Base-by-base conservation (phyloP, 2,797 vertebrate genomes). In the Borostomias antarcticus region DNA sequence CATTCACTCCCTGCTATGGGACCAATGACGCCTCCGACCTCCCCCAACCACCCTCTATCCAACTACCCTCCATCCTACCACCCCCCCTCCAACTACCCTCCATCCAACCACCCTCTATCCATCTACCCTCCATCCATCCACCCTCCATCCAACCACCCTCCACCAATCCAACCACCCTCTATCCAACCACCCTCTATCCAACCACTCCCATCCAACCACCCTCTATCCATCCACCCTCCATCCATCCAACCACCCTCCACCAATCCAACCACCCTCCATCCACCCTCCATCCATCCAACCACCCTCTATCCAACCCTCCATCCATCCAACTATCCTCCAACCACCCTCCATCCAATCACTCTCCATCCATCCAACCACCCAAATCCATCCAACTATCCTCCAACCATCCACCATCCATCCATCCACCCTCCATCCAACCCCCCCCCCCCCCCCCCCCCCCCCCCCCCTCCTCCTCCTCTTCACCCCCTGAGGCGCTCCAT, bases 1-100 rank as follows among this genome's bases (percentile, higher is more conserved):
- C 37, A 53, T 51, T 11, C 66, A 47, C 72, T 70, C 40, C 67
- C 74, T 63, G 63, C 26, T 66, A 17, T 7, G 47, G 58, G 58
- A 53, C 59, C 57, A 45, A 64, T 45, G 19, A 26, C 11, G 9
- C 19, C 62, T 60, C 64, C 45, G 48, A 48, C 70, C 29, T 48
- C 64, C 52, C 52, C 26, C 15, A 58, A 32, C 11, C 32, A 3
- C 33, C 60, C 13, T 23, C 47, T 58, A 17, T 45, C n/a, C n/a
- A 17, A 66, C 54, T 33, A 6, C 68, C 56, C 59, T 57, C 67
- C 60, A 28, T 52, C 15, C 7, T 35, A 28, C 28, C 37, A 33
- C 54, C 28, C 58, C 51, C 51, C 37, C 26, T 29, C 47, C 23
- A 64, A 62, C 64, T 43, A 47, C 50, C 70, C 29, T 48, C 64